phyloP scores from a whole-genome alignment of 2,888 invertebrate genomes.

The Desoria tigrina region DNA sequence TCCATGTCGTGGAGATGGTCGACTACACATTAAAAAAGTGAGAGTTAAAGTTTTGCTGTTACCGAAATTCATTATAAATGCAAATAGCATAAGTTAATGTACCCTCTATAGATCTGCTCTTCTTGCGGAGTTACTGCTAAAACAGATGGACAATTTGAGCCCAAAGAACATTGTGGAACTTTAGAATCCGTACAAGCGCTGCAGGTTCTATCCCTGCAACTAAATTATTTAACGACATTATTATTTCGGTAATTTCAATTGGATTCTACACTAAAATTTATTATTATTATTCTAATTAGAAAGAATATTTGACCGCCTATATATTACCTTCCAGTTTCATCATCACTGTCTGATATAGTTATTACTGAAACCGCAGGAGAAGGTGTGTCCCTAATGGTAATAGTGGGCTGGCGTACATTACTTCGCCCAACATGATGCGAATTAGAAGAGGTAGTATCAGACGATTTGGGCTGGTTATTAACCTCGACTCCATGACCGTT shows the following conservation, averaged over 20 bases:
- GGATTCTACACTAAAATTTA: too few relatives aligned
- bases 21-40: slow-evolving; percentile 24
- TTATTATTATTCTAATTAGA: too few relatives aligned
- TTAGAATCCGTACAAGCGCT: slow-evolving; percentile 54
- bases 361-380: slow-evolving; percentile 93
- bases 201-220: slow-evolving; percentile 56
- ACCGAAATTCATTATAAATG: not conserved
- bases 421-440: slow-evolving; percentile 7
- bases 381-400: slow-evolving; percentile 92
- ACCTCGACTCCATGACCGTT: slow-evolving; percentile 10
- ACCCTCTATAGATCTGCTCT: slow-evolving; percentile 53
- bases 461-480: slow-evolving; percentile 24
- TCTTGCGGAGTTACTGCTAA: slow-evolving; percentile 54
- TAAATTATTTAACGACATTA: slow-evolving; percentile 36
- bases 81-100: too few relatives aligned
- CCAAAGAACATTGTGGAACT: slow-evolving; percentile 52
- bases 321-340: slow-evolving; percentile 65
- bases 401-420: slow-evolving; percentile 71
- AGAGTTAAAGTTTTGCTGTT: not conserved
- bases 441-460: slow-evolving; percentile 31
- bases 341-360: slow-evolving; percentile 93
- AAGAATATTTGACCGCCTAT: not conserved
- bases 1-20: slow-evolving; percentile 51
- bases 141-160: slow-evolving; percentile 55
- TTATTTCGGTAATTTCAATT: not conserved